Base-by-base conservation (phyloP, 2,888 invertebrate genomes). In the Andrena praecox region DNA sequence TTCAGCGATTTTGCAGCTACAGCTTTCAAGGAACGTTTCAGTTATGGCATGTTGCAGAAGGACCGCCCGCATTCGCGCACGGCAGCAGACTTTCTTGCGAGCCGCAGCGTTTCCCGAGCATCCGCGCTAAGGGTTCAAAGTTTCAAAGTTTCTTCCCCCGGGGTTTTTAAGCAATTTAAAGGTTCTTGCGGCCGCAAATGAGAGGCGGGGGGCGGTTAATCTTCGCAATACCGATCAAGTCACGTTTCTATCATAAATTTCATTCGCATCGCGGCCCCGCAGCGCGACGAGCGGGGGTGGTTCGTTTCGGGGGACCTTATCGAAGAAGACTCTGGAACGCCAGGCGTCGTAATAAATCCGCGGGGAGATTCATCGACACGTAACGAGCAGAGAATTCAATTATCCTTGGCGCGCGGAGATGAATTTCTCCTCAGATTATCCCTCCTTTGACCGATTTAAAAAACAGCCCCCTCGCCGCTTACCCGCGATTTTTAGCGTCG, bases 21-120 rank as follows among this genome's bases (percentile, higher is more conserved):
- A 74, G 50, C 31, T 64, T 68, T 59, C 52, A 33, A 63, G 63
- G 67, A 7, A 76, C 76, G 54, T 83, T 80, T 70, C 33, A 35
- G 66, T 82, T 76, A 76, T 74, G 77, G 82, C 82, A 79, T 72
- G 77, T 77, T 4, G 72, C 63, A 77, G 66, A 24, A 35, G 82
- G 42, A 73, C 31, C 42, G 35, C 52, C 63, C 69, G 80, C 67
- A 63, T 85, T 84, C 79, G 72, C 72, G n/a, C 50, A 3, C 29
- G 3, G 50, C 6, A 27, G 8, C 12, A 42, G 33, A 48, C 20
- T 70, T 35, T 31, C 42, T 54, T 50, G 24, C 54, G 27, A 35
- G 24, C 5, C 27, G n/a, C 67, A 8, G 20, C 31, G 24, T 12
- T 67, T 33, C 24, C 12, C 33, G 70, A 31, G 31, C 12, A 48